Percentiles rank a stretch among this genome's conserved stretches.
These are phyloP conservation scores for Patagioenas fasciata DNA, from an alignment of 2,113 vertebrate species.

Conservation along the genomic window DNA sequence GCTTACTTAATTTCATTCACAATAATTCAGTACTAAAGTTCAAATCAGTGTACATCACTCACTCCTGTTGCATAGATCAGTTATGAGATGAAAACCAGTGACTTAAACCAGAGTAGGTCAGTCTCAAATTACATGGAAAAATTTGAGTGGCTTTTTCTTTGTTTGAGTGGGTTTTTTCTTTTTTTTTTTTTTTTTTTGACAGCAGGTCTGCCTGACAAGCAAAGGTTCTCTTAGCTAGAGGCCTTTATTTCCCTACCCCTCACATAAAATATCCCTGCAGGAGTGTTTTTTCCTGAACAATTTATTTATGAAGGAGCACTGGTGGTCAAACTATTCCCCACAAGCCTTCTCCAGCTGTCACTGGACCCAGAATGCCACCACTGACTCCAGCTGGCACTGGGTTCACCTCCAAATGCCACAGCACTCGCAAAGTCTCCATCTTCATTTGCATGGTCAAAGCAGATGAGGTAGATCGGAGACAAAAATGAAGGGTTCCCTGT, in stretches of 20 bases:
- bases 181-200: background rate
- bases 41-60: slow-evolving; percentile 37
- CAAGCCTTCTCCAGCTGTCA: background rate
- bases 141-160: background rate
- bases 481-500: background rate
- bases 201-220: slow-evolving; percentile 18
- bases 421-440: background rate
- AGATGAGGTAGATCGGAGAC: background rate
- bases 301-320: background rate
- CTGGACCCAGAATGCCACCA: background rate
- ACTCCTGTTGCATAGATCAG: slow-evolving; percentile 49
- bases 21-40: slow-evolving; percentile 50
- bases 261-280: background rate
- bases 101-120: slow-evolving; percentile 30
- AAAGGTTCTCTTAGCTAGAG: slow-evolving; percentile 3
- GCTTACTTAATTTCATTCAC: slow-evolving; percentile 67
- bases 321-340: background rate
- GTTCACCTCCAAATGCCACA: background rate
- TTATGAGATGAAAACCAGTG: slow-evolving; percentile 18
- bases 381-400: background rate
- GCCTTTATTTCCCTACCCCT: background rate
- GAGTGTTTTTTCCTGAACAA: background rate
- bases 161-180: background rate
- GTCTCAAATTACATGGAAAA: background rate
- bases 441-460: background rate